Evolutionary conservation across 2,113 vertebrate species (phyloP).

Genomic region (Limnothrissa miodon): DNA sequence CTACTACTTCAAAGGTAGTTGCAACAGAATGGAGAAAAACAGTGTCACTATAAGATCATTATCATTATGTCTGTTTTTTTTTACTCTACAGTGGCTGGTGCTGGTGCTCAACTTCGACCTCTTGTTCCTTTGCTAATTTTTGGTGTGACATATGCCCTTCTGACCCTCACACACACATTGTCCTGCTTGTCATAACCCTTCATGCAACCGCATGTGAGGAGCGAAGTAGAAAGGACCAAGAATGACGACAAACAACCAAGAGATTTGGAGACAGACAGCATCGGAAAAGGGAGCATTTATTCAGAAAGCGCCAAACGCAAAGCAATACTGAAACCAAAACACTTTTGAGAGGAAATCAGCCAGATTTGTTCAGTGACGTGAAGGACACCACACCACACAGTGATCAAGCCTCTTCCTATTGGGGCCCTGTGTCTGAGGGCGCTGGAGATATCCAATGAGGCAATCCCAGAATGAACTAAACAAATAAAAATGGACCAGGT

Average conservation of each 20-base stretch:
- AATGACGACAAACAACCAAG: constrained; percentile 7
- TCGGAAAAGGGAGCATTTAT: background rate
- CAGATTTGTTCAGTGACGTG: background rate
- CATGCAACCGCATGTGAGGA: constrained; percentile 7
- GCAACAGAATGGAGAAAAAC: background rate
- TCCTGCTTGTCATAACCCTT: constrained; percentile 61
- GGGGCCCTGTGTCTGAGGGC: background rate
- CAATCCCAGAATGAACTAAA: background rate
- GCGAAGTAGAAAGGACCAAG: background rate
- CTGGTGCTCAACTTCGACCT: constrained; percentile 51
- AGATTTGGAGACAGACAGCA: constrained; percentile 22
- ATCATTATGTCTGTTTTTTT: constrained; percentile 1
- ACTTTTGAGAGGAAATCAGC: background rate
- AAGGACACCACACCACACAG: background rate
- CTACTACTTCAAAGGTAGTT: background rate
- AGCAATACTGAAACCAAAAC: background rate
- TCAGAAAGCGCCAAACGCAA: background rate
- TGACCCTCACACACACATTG: constrained; percentile 46
- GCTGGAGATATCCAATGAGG: background rate
- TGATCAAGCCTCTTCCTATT: background rate
- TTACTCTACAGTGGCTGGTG: constrained; percentile 62
- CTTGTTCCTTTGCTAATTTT: constrained; percentile 56
- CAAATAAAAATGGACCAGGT: constrained; percentile 10
- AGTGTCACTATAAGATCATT: too few relatives aligned
- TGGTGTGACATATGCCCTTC: constrained; percentile 45